These are phyloP conservation scores for Podocnemis expansa DNA, from an alignment of 2,113 vertebrate species.

Conservation along the genomic window DNA sequence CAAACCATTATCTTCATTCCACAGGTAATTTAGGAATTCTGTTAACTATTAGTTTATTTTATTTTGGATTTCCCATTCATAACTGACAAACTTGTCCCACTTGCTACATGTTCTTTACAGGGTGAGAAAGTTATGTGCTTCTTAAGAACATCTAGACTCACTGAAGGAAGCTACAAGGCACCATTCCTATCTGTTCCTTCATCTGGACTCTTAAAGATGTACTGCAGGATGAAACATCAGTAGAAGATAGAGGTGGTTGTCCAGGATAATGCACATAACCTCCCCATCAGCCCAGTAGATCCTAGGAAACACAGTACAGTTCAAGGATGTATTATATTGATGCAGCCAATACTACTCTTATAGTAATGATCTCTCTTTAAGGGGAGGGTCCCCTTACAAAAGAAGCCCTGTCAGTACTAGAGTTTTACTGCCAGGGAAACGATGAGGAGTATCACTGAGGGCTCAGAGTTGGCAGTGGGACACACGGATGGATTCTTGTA, in stretches of 20 bases:
- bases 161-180: neutral
- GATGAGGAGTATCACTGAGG: neutral
- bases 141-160: neutral
- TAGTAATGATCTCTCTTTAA: neutral
- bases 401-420: neutral
- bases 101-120: slow-evolving; percentile 38
- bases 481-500: neutral
- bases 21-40: slow-evolving; percentile 30
- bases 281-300: neutral
- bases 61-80: slow-evolving; percentile 8
- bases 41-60: slow-evolving; percentile 9
- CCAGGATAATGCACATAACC: too few species aligned
- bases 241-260: neutral
- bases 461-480: neutral
- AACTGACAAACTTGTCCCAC: neutral
- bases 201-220: neutral
- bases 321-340: neutral
- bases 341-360: neutral
- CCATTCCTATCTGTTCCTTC: neutral
- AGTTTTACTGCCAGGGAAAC: neutral
- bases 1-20: slow-evolving; percentile 26
- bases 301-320: neutral
- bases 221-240: neutral
- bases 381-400: neutral
- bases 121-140: neutral